These are phyloP conservation scores for Prionchulus punctatus DNA, from an alignment of 2,888 invertebrate genomes.

Conservation along the genomic window DNA sequence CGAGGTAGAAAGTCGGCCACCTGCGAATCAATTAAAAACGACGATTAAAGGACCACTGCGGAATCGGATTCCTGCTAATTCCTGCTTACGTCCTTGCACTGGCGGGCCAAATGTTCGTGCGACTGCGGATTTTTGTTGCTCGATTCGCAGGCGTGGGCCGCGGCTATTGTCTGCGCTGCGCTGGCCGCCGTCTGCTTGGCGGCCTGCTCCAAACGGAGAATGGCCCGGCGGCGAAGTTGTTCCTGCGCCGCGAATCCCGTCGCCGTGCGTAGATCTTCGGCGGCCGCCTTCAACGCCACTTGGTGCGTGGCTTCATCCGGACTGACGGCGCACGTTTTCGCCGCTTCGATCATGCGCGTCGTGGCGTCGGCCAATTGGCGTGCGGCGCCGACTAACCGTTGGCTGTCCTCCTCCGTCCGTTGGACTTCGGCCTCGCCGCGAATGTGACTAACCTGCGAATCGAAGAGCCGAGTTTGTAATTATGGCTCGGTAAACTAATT, in stretches of 20 bases:
- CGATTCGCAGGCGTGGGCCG: constrained; percentile 61
- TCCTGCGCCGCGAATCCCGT: constrained; percentile 68
- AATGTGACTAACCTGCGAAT: constrained; percentile 49
- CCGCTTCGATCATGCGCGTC: constrained; percentile 70
- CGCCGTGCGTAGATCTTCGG: constrained; percentile 77
- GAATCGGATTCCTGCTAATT: no score
- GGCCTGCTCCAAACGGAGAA: constrained; percentile 42
- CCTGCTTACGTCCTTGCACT: neutral
- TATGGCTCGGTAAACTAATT: no score
- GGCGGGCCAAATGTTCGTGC: constrained; percentile 37
- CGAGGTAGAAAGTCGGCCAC: constrained; percentile 36
- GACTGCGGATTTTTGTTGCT: constrained; percentile 61
- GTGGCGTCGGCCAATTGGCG: constrained; percentile 86
- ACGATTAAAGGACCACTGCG: neutral
- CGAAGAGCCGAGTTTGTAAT: no score
- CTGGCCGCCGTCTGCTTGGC: constrained; percentile 41
- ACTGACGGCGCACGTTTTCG: constrained; percentile 52
- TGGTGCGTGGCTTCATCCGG: constrained; percentile 47
- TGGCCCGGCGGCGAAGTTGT: constrained; percentile 54
- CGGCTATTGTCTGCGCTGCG: constrained; percentile 75
- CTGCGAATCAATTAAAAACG: constrained; percentile 33
- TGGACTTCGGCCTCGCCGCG: constrained; percentile 80
- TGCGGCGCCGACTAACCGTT: constrained; percentile 76
- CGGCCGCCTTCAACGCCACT: constrained; percentile 64
- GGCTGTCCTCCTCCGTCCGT: constrained; percentile 69